Conservation (phyloP, 1,140 invertebrate genomes). For the Drosophila nannoptera region DNA sequence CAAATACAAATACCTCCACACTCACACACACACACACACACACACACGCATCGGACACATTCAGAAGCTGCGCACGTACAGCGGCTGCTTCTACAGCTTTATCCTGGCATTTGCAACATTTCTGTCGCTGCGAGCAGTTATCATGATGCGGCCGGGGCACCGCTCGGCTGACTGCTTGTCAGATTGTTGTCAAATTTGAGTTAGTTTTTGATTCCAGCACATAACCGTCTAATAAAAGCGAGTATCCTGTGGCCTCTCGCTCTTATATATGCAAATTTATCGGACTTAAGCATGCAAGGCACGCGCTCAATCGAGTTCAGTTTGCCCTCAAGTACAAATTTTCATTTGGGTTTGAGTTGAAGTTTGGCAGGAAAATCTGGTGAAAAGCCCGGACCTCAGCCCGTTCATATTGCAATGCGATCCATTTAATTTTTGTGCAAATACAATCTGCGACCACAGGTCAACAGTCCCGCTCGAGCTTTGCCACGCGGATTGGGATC, state of each 20-base stretch:
- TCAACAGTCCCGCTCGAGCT: constrained; percentile 9
- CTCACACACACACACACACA: too few relatives aligned
- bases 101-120: constrained; percentile 29
- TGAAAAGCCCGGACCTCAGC: too few relatives aligned
- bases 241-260: constrained; percentile 11
- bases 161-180: constrained; percentile 1
- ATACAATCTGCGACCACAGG: neutral
- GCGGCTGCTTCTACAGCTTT: constrained; percentile 15
- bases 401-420: neutral
- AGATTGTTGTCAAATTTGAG: constrained; percentile 40
- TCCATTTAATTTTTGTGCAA: neutral
- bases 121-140: constrained; percentile 9
- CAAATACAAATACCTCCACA: constrained; percentile 27
- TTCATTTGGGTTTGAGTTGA: too few relatives aligned
- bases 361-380: too few relatives aligned
- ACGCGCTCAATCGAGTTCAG: neutral
- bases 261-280: too few relatives aligned
- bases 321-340: too few relatives aligned
- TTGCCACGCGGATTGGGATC: neutral
- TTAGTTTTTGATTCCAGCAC: constrained; percentile 43
- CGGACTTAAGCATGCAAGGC: too few relatives aligned
- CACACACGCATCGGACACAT: constrained; percentile 28
- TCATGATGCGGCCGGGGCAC: constrained; percentile 36
- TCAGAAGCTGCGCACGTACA: constrained; percentile 56
- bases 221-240: constrained; percentile 52